Percentiles rank a stretch among this genome's conserved stretches.
Conservation (phyloP, 1,140 invertebrate species). For the Drosophila auraria region DNA sequence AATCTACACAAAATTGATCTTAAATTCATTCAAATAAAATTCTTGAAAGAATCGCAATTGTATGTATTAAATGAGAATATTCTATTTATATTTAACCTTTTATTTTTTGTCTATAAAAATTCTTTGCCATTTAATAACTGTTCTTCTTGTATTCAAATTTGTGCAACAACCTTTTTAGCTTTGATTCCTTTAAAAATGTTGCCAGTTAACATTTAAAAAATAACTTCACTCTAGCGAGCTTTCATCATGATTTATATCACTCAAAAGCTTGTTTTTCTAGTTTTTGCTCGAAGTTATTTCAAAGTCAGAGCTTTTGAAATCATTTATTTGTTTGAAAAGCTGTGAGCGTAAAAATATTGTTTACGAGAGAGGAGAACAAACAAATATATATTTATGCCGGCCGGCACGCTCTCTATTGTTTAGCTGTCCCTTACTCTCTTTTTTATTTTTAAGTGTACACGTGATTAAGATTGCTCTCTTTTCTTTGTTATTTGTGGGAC, state of each 20-base stretch:
- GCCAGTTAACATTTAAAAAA: background rate
- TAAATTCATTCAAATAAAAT: too few species aligned
- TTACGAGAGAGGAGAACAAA: conserved; percentile 8
- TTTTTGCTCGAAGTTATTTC: conserved; percentile 13
- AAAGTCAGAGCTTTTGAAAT: conserved; percentile 28
- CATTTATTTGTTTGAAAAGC: conserved; percentile 14
- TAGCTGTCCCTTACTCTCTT: background rate
- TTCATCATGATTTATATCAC: background rate
- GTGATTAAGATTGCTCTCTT: conserved; percentile 1
- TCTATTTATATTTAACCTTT: too few species aligned
- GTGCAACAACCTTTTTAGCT: too few species aligned
- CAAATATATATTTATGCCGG: conserved; percentile 13
- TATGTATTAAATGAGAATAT: too few species aligned
- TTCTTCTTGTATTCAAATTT: too few species aligned
- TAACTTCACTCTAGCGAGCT: background rate
- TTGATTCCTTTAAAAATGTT: background rate
- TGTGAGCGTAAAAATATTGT: background rate
- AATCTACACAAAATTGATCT: too few species aligned
- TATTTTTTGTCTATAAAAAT: too few species aligned
- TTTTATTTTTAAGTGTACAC: conserved; percentile 24
- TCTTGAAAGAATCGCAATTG: too few species aligned
- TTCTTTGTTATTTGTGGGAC: background rate
- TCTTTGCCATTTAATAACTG: too few species aligned
- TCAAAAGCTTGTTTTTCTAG: conserved; percentile 25
- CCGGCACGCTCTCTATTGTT: conserved; percentile 20